Base-by-base conservation (phyloP, 2,113 vertebrate genomes). In the Notothenia rossii region DNA sequence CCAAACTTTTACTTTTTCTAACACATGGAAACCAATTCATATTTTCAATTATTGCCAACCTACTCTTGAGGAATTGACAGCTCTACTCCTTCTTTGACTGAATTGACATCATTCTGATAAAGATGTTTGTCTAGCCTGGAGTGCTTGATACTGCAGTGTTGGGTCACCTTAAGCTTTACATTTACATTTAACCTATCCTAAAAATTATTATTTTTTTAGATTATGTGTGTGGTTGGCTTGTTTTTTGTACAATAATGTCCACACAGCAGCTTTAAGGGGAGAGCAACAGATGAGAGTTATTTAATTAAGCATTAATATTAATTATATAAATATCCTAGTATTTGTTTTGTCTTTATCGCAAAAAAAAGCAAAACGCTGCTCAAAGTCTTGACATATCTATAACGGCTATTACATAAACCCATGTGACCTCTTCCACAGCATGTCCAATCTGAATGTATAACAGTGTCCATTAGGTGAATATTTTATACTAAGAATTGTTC, bases 181-280 rank as follows among this genome's bases (percentile, higher is more conserved):
- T 18, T 14, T 17, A 8, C 12, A 12, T 29, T 29, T 15, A 4
- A 55, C n/a, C 10, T 29, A 25, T 55, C 22, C 22, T 55, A 29
- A 8, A 9, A 45, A 43, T 12, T 10, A 5, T 12, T 5, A 1
- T 7, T 62, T 62, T 15, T 60, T 13, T 33, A 59, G 22, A 15
- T 60, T 3, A 60, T 65, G 17, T 71, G 18, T 54, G 50, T 8
- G 3, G n/a, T 20, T 20, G 29, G 63, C 63, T n/a, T 51, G 51
- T 0, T 46, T 53, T 59, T 71, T n/a, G 8, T 10, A 55, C 22
- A 50, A 33, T 61, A 72, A 14, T 40, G 13, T 40, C 18, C 49
- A 46, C 18, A 68, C 49, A 68, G 49, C 67, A 64, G 50, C 58
- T 10, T 72, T 69, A 54, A 64, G 25, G 25, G n/a, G n/a, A 51